These are phyloP conservation scores for Todiramphus chloris DNA, from an alignment of 2,113 vertebrate genomes.

Conservation along the genomic window DNA sequence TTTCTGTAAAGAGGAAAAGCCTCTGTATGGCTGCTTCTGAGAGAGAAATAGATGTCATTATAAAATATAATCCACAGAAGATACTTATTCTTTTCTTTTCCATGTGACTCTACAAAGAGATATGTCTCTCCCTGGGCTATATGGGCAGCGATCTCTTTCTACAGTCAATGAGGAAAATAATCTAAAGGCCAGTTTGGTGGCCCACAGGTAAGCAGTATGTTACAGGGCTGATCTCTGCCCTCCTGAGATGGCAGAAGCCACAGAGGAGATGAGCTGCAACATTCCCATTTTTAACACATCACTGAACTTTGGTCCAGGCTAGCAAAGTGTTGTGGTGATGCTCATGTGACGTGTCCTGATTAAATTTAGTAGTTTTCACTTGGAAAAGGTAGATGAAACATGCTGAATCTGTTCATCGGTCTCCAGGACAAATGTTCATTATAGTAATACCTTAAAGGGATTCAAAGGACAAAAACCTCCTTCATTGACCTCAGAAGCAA, in stretches of 20 bases:
- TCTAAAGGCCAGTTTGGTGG: neutral
- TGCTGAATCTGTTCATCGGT: neutral
- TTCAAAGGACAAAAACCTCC: neutral
- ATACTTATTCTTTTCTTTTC: neutral
- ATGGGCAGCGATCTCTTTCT: neutral
- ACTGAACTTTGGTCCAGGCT: neutral
- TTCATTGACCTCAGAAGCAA: neutral
- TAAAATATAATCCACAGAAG: neutral
- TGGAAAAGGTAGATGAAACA: neutral
- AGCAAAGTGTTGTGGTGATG: neutral
- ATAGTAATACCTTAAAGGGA: neutral
- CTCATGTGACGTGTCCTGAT: neutral
- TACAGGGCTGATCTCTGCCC: neutral
- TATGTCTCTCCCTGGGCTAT: neutral
- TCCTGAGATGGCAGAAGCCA: neutral
- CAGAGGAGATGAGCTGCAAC: neutral
- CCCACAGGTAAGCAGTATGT: neutral
- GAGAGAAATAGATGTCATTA: neutral
- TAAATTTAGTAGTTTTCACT: neutral
- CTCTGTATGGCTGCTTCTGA: neutral
- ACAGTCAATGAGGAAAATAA: neutral
- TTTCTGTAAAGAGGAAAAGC: neutral
- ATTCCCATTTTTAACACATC: neutral
- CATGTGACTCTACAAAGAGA: neutral
- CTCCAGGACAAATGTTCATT: neutral